Evolutionary conservation across 37 sponge, comb jelly and placozoan species (phyloP).

Genomic region (Hormiphora californensis): DNA sequence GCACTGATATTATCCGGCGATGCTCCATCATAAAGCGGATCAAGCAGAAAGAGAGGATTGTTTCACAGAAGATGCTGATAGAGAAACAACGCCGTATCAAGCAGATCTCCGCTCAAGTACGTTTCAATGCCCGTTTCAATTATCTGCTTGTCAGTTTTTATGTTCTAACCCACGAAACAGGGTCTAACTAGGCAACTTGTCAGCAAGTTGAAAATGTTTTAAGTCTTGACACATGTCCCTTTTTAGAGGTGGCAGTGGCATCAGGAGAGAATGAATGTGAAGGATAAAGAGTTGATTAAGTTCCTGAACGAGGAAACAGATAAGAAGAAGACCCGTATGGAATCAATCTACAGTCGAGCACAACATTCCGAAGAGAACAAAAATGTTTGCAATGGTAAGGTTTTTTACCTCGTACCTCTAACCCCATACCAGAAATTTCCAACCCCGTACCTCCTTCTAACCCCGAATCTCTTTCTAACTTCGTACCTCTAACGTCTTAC

Average conservation of each 20-base stretch:
- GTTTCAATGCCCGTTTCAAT: not conserved
- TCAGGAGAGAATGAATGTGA: slow-evolving; percentile 21
- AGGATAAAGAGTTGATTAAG: slow-evolving; percentile 30
- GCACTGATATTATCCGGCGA: not conserved
- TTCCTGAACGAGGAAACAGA: not conserved
- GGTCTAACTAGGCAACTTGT: not conserved
- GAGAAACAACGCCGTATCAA: not conserved
- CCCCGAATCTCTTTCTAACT: not conserved
- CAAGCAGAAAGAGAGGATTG: slow-evolving; percentile 18
- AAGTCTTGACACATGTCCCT: not conserved
- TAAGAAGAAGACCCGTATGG: not conserved
- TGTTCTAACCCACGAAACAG: not conserved
- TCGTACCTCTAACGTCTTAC: not conserved
- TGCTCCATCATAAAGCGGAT: slow-evolving; percentile 11
- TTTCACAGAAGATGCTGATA: slow-evolving; percentile 12
- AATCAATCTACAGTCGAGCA: not conserved
- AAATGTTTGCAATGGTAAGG: not conserved
- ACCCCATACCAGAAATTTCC: too few relatives aligned
- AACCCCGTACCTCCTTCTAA: not conserved
- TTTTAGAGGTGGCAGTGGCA: not conserved
- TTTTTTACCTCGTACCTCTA: not conserved
- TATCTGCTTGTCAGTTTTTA: not conserved
- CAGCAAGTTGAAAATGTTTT: not conserved
- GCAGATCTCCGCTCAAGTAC: not conserved
- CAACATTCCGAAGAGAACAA: not conserved